These are phyloP conservation scores for Lycia hirtaria DNA, from an alignment of 2,888 invertebrate genomes.

Conservation along the genomic window DNA sequence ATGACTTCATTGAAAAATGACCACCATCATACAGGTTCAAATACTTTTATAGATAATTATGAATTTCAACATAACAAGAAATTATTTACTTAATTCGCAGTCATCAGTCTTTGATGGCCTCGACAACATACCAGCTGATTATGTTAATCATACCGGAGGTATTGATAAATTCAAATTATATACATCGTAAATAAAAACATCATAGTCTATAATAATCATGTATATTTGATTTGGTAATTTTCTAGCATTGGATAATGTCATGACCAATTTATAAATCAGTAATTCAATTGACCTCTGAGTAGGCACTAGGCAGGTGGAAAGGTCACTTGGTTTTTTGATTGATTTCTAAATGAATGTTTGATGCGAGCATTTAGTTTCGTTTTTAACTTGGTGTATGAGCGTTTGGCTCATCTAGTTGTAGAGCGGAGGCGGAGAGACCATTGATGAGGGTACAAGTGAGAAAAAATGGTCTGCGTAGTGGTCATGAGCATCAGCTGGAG, in stretches of 20 bases:
- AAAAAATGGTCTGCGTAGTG: conserved; percentile 16
- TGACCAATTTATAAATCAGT: conserved; percentile 30
- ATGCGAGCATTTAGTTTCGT: neutral
- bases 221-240: conserved; percentile 13
- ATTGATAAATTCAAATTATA: conserved; percentile 4
- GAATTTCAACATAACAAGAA: neutral
- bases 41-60: neutral
- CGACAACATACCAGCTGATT: conserved; percentile 3
- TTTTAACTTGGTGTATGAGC: neutral
- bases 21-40: neutral
- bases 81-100: conserved; percentile 1
- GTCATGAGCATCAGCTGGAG: conserved; percentile 52
- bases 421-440: neutral
- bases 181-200: conserved; percentile 5
- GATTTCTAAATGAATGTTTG: neutral
- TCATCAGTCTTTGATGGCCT: conserved; percentile 9
- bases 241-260: conserved; percentile 24
- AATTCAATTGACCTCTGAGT: conserved; percentile 25
- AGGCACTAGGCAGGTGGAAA: conserved; percentile 15
- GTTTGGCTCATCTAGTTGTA: neutral
- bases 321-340: conserved; percentile 25
- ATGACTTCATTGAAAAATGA: conserved; percentile 1
- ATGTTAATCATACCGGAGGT: conserved; percentile 11
- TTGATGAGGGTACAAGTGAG: conserved; percentile 3
- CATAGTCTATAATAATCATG: neutral